A percentile compares a stretch with the other conserved stretches of the same genome.
These are phyloP conservation scores for Shargacucullia verbasci DNA, from an alignment of 2,888 invertebrate species.

Conservation along the genomic window DNA sequence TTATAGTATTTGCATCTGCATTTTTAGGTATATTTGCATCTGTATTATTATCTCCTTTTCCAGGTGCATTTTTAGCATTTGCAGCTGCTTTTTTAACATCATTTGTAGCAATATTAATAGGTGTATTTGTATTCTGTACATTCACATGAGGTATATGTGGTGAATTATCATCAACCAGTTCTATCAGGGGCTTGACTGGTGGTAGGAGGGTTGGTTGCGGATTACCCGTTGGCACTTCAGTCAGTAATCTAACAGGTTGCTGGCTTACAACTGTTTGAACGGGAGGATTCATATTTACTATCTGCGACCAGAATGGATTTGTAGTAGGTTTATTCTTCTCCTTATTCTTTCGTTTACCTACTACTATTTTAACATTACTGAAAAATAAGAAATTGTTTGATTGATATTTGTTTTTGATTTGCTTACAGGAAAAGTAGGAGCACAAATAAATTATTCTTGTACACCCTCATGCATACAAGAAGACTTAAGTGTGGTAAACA, in stretches of 20 bases:
- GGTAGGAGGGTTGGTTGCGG: neutral
- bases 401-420: no score
- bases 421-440: no score
- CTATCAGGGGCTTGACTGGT: neutral
- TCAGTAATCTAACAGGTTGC: neutral
- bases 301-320: constrained; percentile 1
- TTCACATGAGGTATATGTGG: neutral
- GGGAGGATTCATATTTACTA: neutral
- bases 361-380: constrained; percentile 5
- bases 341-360: constrained; percentile 4
- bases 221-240: neutral
- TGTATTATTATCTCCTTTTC: neutral
- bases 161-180: constrained; percentile 3
- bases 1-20: neutral
- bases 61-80: neutral
- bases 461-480: no score
- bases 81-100: no score
- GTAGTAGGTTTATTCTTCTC: neutral
- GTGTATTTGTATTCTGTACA: neutral
- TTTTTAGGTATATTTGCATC: neutral
- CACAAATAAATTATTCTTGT: no score
- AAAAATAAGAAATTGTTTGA: neutral
- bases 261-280: neutral
- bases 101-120: neutral
- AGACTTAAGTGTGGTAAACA: no score